These are phyloP conservation scores for Ahaetulla prasina DNA, from an alignment of 2,113 vertebrate genomes.

Conservation along the genomic window DNA sequence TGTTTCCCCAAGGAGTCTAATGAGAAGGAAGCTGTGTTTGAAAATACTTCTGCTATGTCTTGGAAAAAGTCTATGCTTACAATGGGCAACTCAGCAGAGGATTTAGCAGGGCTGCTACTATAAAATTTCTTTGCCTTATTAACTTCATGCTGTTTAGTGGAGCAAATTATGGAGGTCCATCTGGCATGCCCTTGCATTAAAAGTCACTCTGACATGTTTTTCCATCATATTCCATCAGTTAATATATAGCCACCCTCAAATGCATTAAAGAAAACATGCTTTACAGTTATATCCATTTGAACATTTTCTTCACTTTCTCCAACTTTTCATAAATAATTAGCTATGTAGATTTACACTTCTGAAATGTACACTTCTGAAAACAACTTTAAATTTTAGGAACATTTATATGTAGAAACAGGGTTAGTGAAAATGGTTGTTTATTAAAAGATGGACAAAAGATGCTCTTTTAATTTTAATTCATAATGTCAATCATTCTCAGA, in stretches of 20 bases:
- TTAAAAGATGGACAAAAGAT: background rate
- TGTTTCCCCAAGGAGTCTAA: background rate
- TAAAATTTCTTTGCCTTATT: background rate
- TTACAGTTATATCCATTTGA: background rate
- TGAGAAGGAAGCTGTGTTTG: background rate
- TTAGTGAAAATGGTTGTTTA: background rate
- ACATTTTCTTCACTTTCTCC: background rate
- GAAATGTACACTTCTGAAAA: background rate
- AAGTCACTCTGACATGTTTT: background rate
- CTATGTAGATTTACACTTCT: background rate
- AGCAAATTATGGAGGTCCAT: slow-evolving; percentile 8
- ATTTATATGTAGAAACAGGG: background rate
- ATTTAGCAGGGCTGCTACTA: background rate
- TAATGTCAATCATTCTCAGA: background rate
- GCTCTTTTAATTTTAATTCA: background rate
- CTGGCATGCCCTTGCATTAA: background rate
- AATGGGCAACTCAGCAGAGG: background rate
- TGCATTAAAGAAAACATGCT: background rate
- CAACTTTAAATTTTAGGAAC: background rate
- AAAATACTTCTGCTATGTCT: background rate
- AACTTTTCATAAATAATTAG: background rate
- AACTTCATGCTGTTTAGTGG: background rate
- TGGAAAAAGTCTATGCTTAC: background rate
- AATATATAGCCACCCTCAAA: background rate
- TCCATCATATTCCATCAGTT: background rate